phyloP scores from a whole-genome alignment of 2,113 vertebrate species.

The Struthio camelus region DNA sequence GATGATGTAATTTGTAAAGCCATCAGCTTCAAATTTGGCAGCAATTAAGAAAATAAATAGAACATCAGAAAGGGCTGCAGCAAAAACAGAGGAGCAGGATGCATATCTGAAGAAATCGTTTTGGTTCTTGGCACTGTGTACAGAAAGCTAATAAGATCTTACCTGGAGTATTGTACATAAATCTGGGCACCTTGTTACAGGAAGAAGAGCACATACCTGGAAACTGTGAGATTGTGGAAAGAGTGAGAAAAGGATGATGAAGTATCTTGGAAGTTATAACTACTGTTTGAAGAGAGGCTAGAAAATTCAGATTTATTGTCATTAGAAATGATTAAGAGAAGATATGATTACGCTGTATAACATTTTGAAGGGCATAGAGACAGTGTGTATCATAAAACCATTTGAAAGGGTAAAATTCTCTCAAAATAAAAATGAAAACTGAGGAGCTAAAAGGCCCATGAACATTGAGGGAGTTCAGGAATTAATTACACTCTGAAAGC shows the following conservation, averaged over 20 bases:
- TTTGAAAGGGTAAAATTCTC: not conserved
- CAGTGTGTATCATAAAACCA: not conserved
- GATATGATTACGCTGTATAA: not conserved
- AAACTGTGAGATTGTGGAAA: not conserved
- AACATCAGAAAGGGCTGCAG: not conserved
- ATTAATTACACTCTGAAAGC: not conserved
- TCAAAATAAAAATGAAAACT: not conserved
- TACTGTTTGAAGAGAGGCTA: not conserved
- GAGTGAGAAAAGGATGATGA: not conserved
- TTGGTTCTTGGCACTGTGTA: not conserved
- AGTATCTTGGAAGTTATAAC: not conserved
- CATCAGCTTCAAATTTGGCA: not conserved
- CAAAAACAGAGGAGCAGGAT: not conserved
- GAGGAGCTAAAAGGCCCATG: not conserved
- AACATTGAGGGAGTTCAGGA: not conserved
- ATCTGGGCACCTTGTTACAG: not conserved
- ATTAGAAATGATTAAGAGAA: not conserved
- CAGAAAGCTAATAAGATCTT: not conserved
- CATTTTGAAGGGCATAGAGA: not conserved
- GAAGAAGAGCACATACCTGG: not conserved
- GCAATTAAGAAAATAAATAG: not conserved
- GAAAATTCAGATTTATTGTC: not conserved
- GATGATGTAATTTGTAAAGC: not conserved
- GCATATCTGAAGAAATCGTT: not conserved
- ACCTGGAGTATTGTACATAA: not conserved